Base-by-base conservation (phyloP, 2,113 vertebrate genomes). In the Rynchops niger region DNA sequence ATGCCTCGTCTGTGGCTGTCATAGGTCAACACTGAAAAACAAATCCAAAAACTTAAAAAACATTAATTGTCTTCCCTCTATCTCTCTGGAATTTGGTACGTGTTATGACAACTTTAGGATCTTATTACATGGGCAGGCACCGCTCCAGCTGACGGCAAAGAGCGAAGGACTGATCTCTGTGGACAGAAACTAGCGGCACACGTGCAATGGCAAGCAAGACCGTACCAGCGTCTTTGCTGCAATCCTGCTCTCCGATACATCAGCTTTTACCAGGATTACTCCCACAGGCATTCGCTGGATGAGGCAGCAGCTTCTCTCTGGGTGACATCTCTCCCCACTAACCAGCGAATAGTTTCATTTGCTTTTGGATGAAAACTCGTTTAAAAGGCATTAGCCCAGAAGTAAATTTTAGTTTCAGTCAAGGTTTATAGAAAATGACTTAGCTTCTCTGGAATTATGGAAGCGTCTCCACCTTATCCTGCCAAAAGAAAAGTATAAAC, bases 371-470 rank as follows among this genome's bases (percentile, higher is more conserved):
- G 52, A 86, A 93, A 90, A 69, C 18, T 67, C 49, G 78, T 90
- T 86, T 56, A 76, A 93, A 95, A 95, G 50, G 27, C 23, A 70
- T 72, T 73, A 95, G 38, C n/a, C 56, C 38, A 80, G 56, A 89
- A 95, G 62, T 55, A 76, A 76, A 65, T 56, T 87, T 76, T 81
- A 53, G 52, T 78, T 84, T 89, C 63, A 62, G 9, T 45, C n/a
- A 71, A 65, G 19, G 61, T 82, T 88, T 82, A 78, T 9, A 93
- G 72, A 93, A 96, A 66, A 83, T 71, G 9, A 66, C 52, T 61
- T 93, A 67, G 83, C 21, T 95, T 62, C 71, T 80, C 66, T 92
- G 81, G 78, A 95, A 96, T 89, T 53, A 63, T 47, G 23, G 27
- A 84, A 93, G 66, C 2, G 9, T 74, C 83, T 86, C 77, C 72